phyloP scores from a whole-genome alignment of 2,888 invertebrate species.

The Lepidocyrtinus sp. region DNA sequence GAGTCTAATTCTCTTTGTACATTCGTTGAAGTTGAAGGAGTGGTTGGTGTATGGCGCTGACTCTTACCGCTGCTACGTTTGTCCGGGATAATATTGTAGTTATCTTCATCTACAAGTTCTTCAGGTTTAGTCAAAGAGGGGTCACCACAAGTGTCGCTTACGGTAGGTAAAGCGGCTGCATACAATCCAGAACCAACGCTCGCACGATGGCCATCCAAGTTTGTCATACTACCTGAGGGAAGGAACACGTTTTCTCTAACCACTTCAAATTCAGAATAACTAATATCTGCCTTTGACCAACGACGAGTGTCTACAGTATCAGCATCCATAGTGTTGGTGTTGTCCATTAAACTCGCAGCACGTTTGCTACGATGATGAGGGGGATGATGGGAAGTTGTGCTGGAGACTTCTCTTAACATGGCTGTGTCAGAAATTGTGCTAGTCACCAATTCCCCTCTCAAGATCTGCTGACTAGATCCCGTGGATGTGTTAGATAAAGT shows the following conservation, averaged over 20 bases:
- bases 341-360: slow-evolving; percentile 63
- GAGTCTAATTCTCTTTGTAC: slow-evolving; percentile 56
- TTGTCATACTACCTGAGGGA: slow-evolving; percentile 22
- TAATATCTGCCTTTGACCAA: slow-evolving; percentile 70
- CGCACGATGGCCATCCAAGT: background rate
- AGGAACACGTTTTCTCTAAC: slow-evolving; percentile 65
- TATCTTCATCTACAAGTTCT: slow-evolving; percentile 66
- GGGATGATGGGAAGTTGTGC: too few species aligned
- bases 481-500: slow-evolving; percentile 63
- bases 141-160: background rate
- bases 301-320: slow-evolving; percentile 62
- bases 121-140: slow-evolving; percentile 4
- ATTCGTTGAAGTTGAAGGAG: background rate
- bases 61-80: slow-evolving; percentile 29
- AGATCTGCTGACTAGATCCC: slow-evolving; percentile 64
- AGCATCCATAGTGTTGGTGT: slow-evolving; percentile 51
- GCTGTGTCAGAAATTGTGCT: background rate
- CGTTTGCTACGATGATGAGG: slow-evolving; percentile 63
- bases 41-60: background rate
- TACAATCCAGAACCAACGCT: background rate
- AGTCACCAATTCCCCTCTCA: slow-evolving; percentile 19
- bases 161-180: background rate
- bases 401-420: too few species aligned
- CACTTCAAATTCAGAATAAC: slow-evolving; percentile 69
- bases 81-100: slow-evolving; percentile 68